These are phyloP conservation scores for Lathronympha strigana DNA, from an alignment of 2,888 invertebrate species.

Conservation along the genomic window DNA sequence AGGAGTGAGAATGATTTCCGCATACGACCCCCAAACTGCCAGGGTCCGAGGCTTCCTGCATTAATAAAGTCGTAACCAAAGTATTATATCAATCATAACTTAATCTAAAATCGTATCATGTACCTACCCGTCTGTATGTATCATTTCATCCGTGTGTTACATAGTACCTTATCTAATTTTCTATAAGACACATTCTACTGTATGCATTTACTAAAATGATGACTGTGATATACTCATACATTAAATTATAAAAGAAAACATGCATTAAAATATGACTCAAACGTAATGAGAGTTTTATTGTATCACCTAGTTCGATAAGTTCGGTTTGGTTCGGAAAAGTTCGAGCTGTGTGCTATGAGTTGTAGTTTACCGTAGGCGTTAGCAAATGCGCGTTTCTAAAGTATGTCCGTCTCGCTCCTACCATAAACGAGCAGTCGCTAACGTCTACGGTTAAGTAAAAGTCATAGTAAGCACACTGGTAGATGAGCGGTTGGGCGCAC, in stretches of 20 bases:
- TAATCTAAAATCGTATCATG: background rate
- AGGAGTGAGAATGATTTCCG: background rate
- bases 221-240: constrained; percentile 82
- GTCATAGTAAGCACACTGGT: no score
- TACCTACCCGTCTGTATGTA: constrained; percentile 3
- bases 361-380: no score
- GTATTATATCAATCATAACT: background rate
- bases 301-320: background rate
- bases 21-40: background rate
- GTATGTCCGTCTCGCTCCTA: no score
- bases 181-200: constrained; percentile 54
- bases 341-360: no score
- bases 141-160: constrained; percentile 18
- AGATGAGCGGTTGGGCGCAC: no score
- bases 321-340: no score
- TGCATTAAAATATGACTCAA: constrained; percentile 68
- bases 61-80: background rate
- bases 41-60: background rate
- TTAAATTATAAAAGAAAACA: constrained; percentile 66
- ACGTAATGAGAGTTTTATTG: constrained; percentile 12
- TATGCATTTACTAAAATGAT: constrained; percentile 81
- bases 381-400: no score
- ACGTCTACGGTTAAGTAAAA: no score
- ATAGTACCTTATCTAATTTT: constrained; percentile 40
- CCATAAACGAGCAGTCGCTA: no score